phyloP scores from a whole-genome alignment of 2,113 vertebrate species.

The Sylvilagus bachmani region DNA sequence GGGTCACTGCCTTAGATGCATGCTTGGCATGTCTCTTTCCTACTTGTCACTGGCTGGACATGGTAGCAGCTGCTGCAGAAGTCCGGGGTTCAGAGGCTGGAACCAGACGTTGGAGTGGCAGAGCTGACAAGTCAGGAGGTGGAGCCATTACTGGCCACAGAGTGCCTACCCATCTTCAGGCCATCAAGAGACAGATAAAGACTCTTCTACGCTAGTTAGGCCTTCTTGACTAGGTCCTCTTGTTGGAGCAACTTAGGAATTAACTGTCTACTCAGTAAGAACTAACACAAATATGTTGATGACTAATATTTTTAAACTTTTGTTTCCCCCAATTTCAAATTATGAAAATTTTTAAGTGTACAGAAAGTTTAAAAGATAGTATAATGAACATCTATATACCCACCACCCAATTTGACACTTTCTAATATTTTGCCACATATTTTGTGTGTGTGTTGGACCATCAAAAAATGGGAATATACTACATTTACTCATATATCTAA shows the following conservation, averaged over 20 bases:
- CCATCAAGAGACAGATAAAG: neutral
- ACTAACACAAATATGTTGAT: neutral
- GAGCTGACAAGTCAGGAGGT: neutral
- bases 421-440: neutral
- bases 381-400: neutral
- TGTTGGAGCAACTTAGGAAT: neutral
- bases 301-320: neutral
- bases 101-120: neutral
- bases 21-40: neutral
- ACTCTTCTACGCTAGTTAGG: neutral
- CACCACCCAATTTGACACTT: neutral
- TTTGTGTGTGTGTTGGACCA: neutral
- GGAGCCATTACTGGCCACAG: neutral
- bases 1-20: neutral
- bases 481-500: neutral
- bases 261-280: neutral
- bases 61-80: neutral
- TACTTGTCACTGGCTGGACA: neutral
- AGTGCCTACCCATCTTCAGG: neutral
- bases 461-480: neutral
- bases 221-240: neutral
- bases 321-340: neutral
- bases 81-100: neutral
- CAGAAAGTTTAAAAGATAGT: slow-evolving; percentile 14
- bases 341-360: neutral